Evolutionary conservation across 1,140 invertebrate genomes (phyloP), one percentile per base, ranked within the genome.

Genomic region (Drosophila novamexicana): DNA sequence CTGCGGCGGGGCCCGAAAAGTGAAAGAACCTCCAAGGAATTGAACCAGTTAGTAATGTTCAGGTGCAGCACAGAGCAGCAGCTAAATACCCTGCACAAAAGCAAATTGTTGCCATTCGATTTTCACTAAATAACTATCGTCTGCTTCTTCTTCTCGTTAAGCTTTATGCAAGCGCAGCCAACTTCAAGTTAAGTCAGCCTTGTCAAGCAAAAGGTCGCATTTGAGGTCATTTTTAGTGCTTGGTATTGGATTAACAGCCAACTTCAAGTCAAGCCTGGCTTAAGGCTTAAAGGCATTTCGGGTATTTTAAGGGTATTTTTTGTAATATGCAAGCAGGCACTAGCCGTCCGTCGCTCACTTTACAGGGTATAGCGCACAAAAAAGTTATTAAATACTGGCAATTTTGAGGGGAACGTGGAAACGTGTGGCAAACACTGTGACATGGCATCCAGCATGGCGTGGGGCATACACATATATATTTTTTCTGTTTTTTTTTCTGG

Each of bases 371-470:
- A 8, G 36, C 37, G 40, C 69, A 62, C 22, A 29, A 29, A 80
- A 88, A 83, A 89, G 73, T 89, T 88, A 89, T 89, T 88, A 88
- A 84, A 88, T 84, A 53, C 80, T 57, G 66, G 62, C 77, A 70
- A 62, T 69, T 57, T 50, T 22, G 59, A 54, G 65, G 47, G 47
- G 36, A 22, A 22, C 22, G 18, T 18, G 52, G 34, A 39, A 10
- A 50, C 42, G 73, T 71, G 74, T 68, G 78, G 81, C 81, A 68
- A 66, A 69, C 66, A 75, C 64, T 85, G 81, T 85, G 81, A 81
- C 81, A 85, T 74, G 81, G 73, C 80, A 68, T 84, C 73, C 74
- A 77, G 73, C 80, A 79, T 61, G 73, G 50, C 45, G 42, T 50
- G 79, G 72, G 49, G 78, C 59, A 39, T n/a, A 16, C 6, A 22